Conservation (phyloP, 2,797 vertebrate species). For the Enteromius mattozi region DNA sequence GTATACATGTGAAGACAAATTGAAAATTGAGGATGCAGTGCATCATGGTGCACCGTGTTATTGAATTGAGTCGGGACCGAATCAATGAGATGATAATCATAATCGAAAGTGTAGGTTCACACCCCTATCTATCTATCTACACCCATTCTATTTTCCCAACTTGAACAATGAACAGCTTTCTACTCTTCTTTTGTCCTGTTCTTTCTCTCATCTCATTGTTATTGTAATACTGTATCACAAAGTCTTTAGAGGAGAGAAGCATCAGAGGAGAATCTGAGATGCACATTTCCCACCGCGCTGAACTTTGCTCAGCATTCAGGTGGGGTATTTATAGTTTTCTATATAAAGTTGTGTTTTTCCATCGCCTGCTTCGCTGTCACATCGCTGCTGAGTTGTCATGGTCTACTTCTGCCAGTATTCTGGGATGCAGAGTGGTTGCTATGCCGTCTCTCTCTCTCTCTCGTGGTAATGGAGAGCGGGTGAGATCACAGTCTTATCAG, state of each 20-base stretch:
- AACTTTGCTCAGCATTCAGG: constrained; percentile 44
- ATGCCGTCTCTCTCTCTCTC: constrained; percentile 17
- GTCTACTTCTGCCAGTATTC: constrained; percentile 38
- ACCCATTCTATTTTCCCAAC: not conserved
- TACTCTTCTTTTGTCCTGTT: not conserved
- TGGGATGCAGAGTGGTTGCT: constrained; percentile 37
- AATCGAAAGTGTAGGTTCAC: no score
- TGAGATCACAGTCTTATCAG: constrained; percentile 62
- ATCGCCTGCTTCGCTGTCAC: constrained; percentile 22
- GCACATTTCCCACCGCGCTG: constrained; percentile 20
- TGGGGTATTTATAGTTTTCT: constrained; percentile 57
- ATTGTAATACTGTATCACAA: not conserved
- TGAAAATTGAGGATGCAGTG: no score
- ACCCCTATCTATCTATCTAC: not conserved
- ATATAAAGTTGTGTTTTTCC: constrained; percentile 56
- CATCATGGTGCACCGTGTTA: no score
- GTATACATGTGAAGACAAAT: no score
- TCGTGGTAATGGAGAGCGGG: constrained; percentile 61
- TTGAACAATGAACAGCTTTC: not conserved
- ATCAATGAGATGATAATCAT: no score
- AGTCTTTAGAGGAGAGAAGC: not conserved
- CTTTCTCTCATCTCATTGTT: not conserved
- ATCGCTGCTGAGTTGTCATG: constrained; percentile 40
- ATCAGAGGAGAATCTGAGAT: not conserved
- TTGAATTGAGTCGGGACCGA: no score